Percentiles rank a stretch among this genome's conserved stretches.
Evolutionary conservation across 2,797 vertebrate genomes (phyloP).

Genomic region (Brachyalestes nurse): DNA sequence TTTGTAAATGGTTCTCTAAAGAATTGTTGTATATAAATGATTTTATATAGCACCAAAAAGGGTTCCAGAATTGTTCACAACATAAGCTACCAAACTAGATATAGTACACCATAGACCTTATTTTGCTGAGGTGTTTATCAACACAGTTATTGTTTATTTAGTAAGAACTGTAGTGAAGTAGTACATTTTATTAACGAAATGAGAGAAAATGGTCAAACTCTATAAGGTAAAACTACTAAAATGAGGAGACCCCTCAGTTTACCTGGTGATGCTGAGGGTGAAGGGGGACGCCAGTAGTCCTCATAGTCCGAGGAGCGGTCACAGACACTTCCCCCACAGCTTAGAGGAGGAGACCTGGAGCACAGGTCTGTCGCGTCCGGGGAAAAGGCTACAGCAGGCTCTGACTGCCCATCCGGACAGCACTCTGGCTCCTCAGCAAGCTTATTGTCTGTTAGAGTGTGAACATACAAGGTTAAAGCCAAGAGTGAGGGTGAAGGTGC

Average conservation of each 20-base stretch:
- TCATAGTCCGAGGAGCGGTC: constrained; percentile 87
- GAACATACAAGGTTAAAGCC: neutral
- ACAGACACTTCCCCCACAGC: constrained; percentile 83
- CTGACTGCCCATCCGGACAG: constrained; percentile 56
- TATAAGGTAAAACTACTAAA: neutral
- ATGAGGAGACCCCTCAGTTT: constrained; percentile 11
- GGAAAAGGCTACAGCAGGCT: constrained; percentile 76
- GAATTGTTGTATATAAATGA: too few relatives aligned
- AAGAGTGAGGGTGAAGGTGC: too few relatives aligned
- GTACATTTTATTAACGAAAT: too few relatives aligned
- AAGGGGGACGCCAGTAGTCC: constrained; percentile 95
- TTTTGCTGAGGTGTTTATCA: too few relatives aligned
- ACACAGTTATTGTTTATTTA: too few relatives aligned
- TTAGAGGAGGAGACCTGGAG: constrained; percentile 86
- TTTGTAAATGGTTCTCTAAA: too few relatives aligned
- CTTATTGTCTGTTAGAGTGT: constrained; percentile 65
- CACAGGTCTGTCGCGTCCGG: constrained; percentile 76
- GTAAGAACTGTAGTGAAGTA: too few relatives aligned
- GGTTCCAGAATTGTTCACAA: too few relatives aligned
- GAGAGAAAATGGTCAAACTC: neutral
- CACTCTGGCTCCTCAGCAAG: constrained; percentile 62
- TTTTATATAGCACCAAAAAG: too few relatives aligned
- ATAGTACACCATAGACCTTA: too few relatives aligned
- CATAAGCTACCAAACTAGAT: too few relatives aligned
- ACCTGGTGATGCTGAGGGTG: constrained; percentile 95